A percentile compares a stretch with the other conserved stretches of the same genome.
These are phyloP conservation scores for Temnopleurus reevesii DNA, from an alignment of 53 echinoderm and acorn worm genomes.

Conservation along the genomic window DNA sequence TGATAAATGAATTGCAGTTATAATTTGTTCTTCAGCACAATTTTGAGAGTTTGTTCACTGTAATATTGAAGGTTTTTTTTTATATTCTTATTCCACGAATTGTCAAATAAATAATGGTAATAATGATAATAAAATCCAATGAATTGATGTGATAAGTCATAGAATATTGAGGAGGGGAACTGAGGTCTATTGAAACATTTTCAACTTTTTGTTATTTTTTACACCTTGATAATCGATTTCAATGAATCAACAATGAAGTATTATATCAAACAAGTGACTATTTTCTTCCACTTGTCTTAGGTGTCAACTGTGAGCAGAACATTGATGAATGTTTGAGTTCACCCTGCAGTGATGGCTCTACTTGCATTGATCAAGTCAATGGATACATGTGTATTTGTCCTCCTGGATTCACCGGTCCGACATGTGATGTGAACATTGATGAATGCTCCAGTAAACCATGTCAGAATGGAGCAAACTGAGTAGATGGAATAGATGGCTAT, in stretches of 20 bases:
- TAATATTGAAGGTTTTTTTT: too few relatives aligned
- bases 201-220: too few relatives aligned
- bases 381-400: conserved; percentile 67
- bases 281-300: neutral
- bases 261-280: neutral
- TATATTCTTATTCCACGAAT: too few relatives aligned
- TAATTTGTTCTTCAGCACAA: too few relatives aligned
- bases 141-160: too few relatives aligned
- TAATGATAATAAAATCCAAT: too few relatives aligned
- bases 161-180: too few relatives aligned
- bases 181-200: too few relatives aligned
- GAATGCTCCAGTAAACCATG: conserved; percentile 58
- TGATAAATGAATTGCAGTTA: neutral
- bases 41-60: too few relatives aligned
- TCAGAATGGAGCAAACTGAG: conserved; percentile 55
- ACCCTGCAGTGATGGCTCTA: conserved; percentile 61
- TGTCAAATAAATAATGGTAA: too few relatives aligned
- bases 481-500: conserved; percentile 49
- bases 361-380: conserved; percentile 56
- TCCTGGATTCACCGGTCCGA: conserved; percentile 53
- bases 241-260: too few relatives aligned
- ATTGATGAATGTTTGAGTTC: conserved; percentile 66
- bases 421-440: conserved; percentile 55
- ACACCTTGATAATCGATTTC: too few relatives aligned
- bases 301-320: conserved; percentile 58